These are phyloP conservation scores for Monoplex corrugatus DNA, from an alignment of 2,888 invertebrate species.

Conservation along the genomic window DNA sequence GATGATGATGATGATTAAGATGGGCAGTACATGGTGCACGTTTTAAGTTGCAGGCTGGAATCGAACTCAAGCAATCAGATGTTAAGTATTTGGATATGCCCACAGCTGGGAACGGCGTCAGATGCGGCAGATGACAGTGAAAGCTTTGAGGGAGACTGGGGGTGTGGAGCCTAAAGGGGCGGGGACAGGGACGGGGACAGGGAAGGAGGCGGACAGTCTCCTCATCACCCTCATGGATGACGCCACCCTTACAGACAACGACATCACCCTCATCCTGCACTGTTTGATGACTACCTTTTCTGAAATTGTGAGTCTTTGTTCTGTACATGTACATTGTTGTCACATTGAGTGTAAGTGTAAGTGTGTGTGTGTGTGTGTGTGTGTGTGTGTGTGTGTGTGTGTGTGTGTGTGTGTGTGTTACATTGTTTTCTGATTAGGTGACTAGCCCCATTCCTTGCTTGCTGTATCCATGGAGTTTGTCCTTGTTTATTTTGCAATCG, in stretches of 20 bases:
- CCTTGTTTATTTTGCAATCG: too few species aligned
- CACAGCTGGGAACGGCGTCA: conserved; percentile 10
- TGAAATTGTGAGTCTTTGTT: background rate
- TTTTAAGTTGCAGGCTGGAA: too few species aligned
- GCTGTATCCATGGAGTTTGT: too few species aligned
- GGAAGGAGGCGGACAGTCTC: background rate
- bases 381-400: conserved; percentile 29
- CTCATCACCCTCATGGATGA: conserved; percentile 3
- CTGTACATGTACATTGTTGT: too few species aligned
- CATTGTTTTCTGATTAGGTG: too few species aligned
- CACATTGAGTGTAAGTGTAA: background rate
- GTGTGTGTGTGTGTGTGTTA: conserved; percentile 18
- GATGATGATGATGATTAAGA: too few species aligned
- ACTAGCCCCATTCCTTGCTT: too few species aligned
- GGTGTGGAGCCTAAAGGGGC: too few species aligned
- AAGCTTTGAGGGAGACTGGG: background rate
- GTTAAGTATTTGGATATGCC: background rate
- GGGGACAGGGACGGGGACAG: too few species aligned
- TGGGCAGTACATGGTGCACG: too few species aligned
- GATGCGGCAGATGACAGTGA: conserved; percentile 21
- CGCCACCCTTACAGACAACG: background rate
- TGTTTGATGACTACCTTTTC: background rate
- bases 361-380: background rate
- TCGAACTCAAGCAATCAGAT: too few species aligned
- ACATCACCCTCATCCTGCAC: conserved; percentile 15